Base-by-base conservation (phyloP, 2,113 vertebrate genomes). In the Tamias sibiricus region DNA sequence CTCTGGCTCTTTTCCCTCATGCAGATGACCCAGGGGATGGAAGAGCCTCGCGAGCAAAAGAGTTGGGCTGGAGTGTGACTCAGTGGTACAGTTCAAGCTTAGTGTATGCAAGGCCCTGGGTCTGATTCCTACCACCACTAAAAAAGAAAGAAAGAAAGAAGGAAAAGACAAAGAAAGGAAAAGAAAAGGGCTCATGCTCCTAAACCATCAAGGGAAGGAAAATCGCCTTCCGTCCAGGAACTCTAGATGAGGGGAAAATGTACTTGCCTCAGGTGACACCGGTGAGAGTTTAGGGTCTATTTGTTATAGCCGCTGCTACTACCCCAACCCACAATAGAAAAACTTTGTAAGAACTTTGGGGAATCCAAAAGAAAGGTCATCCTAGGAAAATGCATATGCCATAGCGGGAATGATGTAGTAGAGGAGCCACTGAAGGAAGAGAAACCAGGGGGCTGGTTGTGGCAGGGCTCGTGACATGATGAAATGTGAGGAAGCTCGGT, bases 401-500 rank as follows among this genome's bases (percentile, higher is more conserved):
- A 2, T 13, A 4, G 4, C 6, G 19, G 17, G 28, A 57, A 13
- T 26, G 13, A 32, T 57, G 24, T 66, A 14, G 20, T 6, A 40
- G 1, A 35, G 66, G 40, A 69, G 24, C 4, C 10, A 24, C 47
- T 5, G 47, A 62, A 35, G 52, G n/a, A 11, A 13, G 13, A 75
- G 47, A 14, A 24, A 22, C 2, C 4, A 13, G 44, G 47, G 59
- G 44, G 37, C 40, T 42, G 52, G 37, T 28, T 42, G 8, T 19
- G 1, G 13, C 0, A 6, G 32, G 10, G 20, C 5, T 12, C 17
- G 0, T 0, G 26, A 20, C 2, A 6, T 4, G 37, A 13, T 42
- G 26, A 19, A 2, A 20, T 0, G 24, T 30, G 64, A 37, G 42
- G 30, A 64, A 49, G 24, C n/a, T 24, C 0, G 4, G 32, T 8